Evolutionary conservation across 2,888 invertebrate species (phyloP).

Genomic region (Plebejus argus): DNA sequence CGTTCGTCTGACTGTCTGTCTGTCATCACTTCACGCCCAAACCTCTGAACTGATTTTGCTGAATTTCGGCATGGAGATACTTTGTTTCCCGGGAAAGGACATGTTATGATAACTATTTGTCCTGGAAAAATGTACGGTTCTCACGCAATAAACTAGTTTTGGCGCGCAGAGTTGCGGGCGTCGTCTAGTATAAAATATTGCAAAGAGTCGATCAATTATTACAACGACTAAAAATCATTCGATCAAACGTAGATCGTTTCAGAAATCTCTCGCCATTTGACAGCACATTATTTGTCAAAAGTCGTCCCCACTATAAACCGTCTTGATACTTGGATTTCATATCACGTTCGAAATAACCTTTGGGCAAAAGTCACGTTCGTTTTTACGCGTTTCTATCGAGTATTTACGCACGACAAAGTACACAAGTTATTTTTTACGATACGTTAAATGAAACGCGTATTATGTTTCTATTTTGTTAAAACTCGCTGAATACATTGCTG

Average conservation of each 20-base stretch:
- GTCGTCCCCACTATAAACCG: not conserved
- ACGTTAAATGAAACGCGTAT: slow-evolving; percentile 12
- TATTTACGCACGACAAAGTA: slow-evolving; percentile 23
- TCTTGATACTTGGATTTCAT: slow-evolving; percentile 11
- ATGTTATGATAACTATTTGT: too few species aligned
- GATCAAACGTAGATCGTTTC: not conserved
- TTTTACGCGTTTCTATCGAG: slow-evolving; percentile 18
- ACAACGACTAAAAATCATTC: not conserved
- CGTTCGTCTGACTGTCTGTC: too few species aligned
- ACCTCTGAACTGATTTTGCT: too few species aligned
- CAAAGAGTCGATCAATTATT: not conserved
- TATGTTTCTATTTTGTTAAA: slow-evolving; percentile 17
- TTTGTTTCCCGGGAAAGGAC: too few species aligned
- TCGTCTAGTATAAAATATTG: not conserved
- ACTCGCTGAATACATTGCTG: slow-evolving; percentile 1
- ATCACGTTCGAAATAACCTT: slow-evolving; percentile 24
- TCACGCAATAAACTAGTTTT: too few species aligned
- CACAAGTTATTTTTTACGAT: slow-evolving; percentile 23
- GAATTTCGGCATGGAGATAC: too few species aligned
- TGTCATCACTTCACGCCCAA: too few species aligned
- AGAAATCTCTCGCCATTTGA: not conserved
- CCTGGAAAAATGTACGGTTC: too few species aligned
- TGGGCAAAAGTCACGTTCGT: slow-evolving; percentile 20
- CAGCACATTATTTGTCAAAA: slow-evolving; percentile 13
- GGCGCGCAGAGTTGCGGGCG: too few species aligned